Evolutionary conservation across 2,888 invertebrate genomes (phyloP), one percentile per base, ranked within the genome.

Genomic region (Stratiomys singularior): DNA sequence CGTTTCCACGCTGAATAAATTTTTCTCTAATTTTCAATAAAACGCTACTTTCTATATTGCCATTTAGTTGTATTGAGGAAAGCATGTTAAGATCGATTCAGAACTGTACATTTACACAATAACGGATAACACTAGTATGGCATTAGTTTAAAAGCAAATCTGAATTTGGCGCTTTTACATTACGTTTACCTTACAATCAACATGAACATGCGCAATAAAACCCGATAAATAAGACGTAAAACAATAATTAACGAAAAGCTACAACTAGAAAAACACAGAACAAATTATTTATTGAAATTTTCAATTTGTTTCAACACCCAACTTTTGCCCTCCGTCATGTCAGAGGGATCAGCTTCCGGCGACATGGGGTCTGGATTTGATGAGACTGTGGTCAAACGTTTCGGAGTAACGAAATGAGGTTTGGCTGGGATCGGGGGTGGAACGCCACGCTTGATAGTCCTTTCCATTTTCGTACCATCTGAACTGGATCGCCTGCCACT

Each of bases 291-390:
- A 81, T 84, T 86, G 67, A 87, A 87, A 81, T 87, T 86, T 80
- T 86, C 86, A 76, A 87, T 87, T 81, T 87, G 87, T 78, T 86
- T 84, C 3, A 86, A 82, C n/a, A 87, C 87, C 87, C 87, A 87
- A 81, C 87, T 87, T 78, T 76, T 78, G 21, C 15, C 47, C 27
- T 64, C 77, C 21, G 7, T 79, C 37, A 67, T 71, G 1, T 44
- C 11, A 11, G 78, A 63, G 27, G 78, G 67, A 56, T 74, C 60
- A 5, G 76, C 44, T 30, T 77, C 37, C 25, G 78, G 44, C 1
- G 76, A 60, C 37, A 66, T 30, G n/a, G 47, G 44, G 5, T 30
- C 58, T 3, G 37, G 1, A 18, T 25, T 44, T 1, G 69, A 58
- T 9, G 18, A 23, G 21, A 21, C 44, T 11, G 37, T 30, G 21